Evolutionary conservation across 2,113 vertebrate genomes (phyloP), one percentile per base, ranked within the genome.

Genomic region (Deroptyus accipitrinus): DNA sequence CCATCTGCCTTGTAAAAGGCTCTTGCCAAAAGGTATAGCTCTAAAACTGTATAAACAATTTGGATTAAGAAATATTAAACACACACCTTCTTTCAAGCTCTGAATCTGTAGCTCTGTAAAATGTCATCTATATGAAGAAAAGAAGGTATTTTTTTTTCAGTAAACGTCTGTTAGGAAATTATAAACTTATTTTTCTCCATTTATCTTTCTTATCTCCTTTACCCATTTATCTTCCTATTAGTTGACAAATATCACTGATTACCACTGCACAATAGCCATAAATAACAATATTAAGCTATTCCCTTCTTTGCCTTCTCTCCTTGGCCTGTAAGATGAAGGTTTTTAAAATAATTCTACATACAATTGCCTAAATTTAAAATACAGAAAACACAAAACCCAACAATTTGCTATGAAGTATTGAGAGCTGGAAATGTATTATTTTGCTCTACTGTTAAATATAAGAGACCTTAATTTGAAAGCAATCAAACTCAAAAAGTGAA

Each of bases 21-120:
- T 91, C 62, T 91, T 90, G 57, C 54, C 84, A 93, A 90, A 85
- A 94, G 42, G 42, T 78, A 52, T 27, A 86, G 39, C 28, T 85
- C 78, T 79, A 73, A 85, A 92, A 37, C 20, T 51, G 25, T 51
- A 46, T 74, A 91, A 93, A 93, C n/a, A 86, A 35, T 88, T 86
- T 95, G 46, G 61, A 70, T 92, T 86, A 83, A 83, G 59, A 28
- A 33, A 75, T 44, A 55, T 69, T 83, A 92, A 95, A 90, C 63
- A 59, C 7, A 83, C 59, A 91, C 42, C 72, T 92, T 74, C 67
- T 88, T 94, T 93, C 73, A 94, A 77, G 63, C 31, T 77, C 35
- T 92, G 51, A 83, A 91, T 89, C 6, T 35, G 49, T 24, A 68
- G 44, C 20, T 90, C 89, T 63, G 28, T 62, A 79, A 79, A 96